Base-by-base conservation (phyloP, 1,140 invertebrate species). In the Mya arenaria region DNA sequence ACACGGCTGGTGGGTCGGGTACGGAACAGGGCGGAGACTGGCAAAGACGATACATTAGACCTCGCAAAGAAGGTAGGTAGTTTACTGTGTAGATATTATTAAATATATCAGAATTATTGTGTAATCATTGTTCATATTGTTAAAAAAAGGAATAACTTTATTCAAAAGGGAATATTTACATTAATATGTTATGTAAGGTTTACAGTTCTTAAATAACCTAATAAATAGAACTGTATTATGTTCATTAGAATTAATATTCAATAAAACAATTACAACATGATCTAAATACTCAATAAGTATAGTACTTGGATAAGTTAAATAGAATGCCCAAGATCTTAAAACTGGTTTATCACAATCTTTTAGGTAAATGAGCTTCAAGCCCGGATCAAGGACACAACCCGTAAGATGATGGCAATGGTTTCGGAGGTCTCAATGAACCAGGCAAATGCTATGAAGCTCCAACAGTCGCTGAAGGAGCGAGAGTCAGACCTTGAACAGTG, bases 381-480 rank as follows among this genome's bases (percentile, higher is more conserved):
- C 5, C 90, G 85, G 68, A 92, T 93, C 58, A 93, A 92, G 79
- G 88, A 90, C 36, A 86, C 86, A 8, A 93, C 92, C 5, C 86
- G 91, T 23, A 92, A 93, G 69, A 92, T 93, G 91, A 93, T 92
- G 92, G 90, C 92, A 0, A 82, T 89, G 65, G 91, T 92, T 19
- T 91, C 93, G 3, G 93, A 93, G 83, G 85, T 93, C 55, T 92
- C 92, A 28, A 93, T 93, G 91, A 89, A 92, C 32, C 92, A 93
- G 82, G 92, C 92, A 0, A 88, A 89, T 44, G 87, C 91, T 5
- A 83, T 93, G 75, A 89, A 89, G 66, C 84, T 92, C 23, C 91
- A 93, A 86, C 91, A 93, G 69, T 79, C 89, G 37, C 84, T 92
- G 34, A 90, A 91, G 44, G 89, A 91, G 69, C 88, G 90, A 66